A percentile compares a stretch with the other conserved stretches of the same genome.
These are phyloP conservation scores for Trachymyrmex cornetzi DNA, from an alignment of 1,140 invertebrate genomes.

Conservation along the genomic window DNA sequence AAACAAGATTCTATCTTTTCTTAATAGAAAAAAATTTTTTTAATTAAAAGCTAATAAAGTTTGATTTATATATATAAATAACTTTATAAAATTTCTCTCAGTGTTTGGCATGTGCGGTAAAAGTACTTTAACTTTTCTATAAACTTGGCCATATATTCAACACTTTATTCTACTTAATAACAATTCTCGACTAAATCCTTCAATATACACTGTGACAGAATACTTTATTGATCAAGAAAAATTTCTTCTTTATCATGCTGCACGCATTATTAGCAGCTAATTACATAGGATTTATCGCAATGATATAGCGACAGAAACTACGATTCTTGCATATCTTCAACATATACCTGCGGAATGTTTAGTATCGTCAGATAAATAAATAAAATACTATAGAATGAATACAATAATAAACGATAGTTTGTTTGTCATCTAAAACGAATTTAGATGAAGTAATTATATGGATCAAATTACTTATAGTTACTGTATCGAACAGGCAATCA, in stretches of 20 bases:
- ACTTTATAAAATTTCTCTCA: slow-evolving; percentile 5
- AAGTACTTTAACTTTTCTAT: too few species aligned
- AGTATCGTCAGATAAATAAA: slow-evolving; percentile 3
- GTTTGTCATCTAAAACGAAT: background rate
- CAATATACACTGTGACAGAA: background rate
- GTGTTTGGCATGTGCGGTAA: background rate
- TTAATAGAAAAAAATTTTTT: background rate
- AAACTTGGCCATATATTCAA: background rate
- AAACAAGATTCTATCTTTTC: background rate
- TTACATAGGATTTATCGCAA: background rate
- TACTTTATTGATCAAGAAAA: slow-evolving; percentile 45
- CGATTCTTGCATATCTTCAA: slow-evolving; percentile 15
- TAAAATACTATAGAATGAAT: background rate
- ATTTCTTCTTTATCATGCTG: background rate
- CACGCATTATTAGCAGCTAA: background rate
- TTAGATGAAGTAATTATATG: background rate
- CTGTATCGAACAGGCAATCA: slow-evolving; percentile 16
- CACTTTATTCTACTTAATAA: background rate
- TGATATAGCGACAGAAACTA: slow-evolving; percentile 8
- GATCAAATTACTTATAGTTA: slow-evolving; percentile 33
- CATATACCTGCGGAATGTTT: slow-evolving; percentile 29
- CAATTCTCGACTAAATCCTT: background rate
- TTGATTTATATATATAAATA: background rate
- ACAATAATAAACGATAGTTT: background rate
- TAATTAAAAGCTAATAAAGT: background rate